These are phyloP conservation scores for Cyanistes caeruleus DNA, from an alignment of 2,113 vertebrate species.

Conservation along the genomic window DNA sequence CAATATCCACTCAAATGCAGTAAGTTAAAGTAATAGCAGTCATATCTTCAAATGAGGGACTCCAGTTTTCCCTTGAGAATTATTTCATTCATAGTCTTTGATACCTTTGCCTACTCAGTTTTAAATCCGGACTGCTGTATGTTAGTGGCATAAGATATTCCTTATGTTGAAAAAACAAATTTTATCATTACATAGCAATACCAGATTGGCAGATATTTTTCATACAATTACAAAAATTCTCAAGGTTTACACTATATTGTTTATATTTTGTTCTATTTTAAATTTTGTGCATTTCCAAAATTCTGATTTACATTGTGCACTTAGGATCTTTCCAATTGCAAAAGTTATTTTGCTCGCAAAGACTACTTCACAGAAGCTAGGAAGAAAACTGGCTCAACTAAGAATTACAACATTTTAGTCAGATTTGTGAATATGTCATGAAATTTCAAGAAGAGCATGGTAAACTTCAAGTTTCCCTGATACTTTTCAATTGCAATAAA, in stretches of 20 bases:
- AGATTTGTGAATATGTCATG: constrained; percentile 36
- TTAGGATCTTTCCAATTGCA: constrained; percentile 14
- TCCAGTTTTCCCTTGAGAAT: neutral
- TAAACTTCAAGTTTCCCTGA: neutral
- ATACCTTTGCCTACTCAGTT: neutral
- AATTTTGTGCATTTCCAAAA: neutral
- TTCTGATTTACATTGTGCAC: neutral
- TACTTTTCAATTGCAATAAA: neutral
- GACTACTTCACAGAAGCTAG: constrained; percentile 46
- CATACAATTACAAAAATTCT: neutral
- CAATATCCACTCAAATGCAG: neutral
- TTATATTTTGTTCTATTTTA: neutral
- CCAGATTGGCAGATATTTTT: neutral
- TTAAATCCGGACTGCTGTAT: neutral
- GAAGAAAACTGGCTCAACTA: constrained; percentile 30
- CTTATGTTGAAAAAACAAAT: neutral
- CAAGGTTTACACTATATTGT: neutral
- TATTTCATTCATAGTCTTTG: neutral
- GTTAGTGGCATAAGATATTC: neutral
- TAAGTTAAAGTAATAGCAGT: neutral
- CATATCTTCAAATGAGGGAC: neutral
- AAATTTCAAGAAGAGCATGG: constrained; percentile 39
- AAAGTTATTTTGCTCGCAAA: constrained; percentile 36
- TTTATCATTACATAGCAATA: neutral
- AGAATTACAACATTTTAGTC: constrained; percentile 26